These are phyloP conservation scores for Brassicogethes aeneus DNA, from an alignment of 2,888 invertebrate genomes.

Conservation along the genomic window DNA sequence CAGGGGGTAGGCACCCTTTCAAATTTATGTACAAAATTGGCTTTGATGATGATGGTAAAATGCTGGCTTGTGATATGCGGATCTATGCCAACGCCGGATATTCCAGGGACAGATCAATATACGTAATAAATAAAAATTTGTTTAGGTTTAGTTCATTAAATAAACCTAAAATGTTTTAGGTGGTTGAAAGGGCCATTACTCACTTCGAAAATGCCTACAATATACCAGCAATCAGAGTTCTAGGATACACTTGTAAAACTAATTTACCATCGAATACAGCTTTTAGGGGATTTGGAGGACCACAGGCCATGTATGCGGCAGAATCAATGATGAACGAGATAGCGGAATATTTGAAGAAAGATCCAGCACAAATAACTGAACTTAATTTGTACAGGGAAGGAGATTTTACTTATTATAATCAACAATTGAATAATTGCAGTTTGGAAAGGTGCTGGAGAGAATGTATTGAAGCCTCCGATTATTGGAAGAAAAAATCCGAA, in stretches of 20 bases:
- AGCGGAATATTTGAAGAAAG: constrained; percentile 60
- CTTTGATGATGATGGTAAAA: constrained; percentile 63
- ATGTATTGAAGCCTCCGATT: constrained; percentile 60
- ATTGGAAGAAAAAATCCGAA: constrained; percentile 46
- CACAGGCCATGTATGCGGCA: constrained; percentile 81
- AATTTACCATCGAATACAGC: constrained; percentile 90
- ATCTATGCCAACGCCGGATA: constrained; percentile 79
- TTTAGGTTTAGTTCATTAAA: too few relatives aligned
- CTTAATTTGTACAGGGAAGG: constrained; percentile 77
- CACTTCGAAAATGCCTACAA: constrained; percentile 79
- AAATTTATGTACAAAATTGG: constrained; percentile 76
- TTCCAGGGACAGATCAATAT: constrained; percentile 69
- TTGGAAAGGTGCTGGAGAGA: constrained; percentile 69
- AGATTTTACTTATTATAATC: constrained; percentile 68
- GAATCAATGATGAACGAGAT: constrained; percentile 72
- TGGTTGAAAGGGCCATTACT: constrained; percentile 74
- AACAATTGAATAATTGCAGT: constrained; percentile 63
- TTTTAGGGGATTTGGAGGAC: constrained; percentile 86
- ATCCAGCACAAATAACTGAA: constrained; percentile 53
- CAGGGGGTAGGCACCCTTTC: constrained; percentile 87
- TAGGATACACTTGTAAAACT: constrained; percentile 72
- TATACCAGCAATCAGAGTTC: constrained; percentile 62
- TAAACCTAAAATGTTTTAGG: constrained; percentile 50
- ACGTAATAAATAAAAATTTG: constrained; percentile 61
- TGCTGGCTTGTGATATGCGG: constrained; percentile 62